Evolutionary conservation across 2,888 invertebrate species (phyloP).

Genomic region (Phyto melanocephala): DNA sequence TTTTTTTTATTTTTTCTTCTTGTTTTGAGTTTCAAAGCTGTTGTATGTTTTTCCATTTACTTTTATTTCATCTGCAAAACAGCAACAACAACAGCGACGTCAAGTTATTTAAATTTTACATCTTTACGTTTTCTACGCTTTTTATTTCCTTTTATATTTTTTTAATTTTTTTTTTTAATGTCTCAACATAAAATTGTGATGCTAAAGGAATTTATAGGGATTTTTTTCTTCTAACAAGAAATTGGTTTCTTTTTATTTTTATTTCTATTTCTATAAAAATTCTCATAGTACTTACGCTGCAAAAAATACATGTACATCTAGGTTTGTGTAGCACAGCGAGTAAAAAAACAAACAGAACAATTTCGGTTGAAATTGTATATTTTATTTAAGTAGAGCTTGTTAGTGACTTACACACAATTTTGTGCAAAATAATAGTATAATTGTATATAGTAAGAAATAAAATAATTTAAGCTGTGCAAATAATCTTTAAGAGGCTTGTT

Average conservation of each 20-base stretch:
- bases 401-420: not conserved
- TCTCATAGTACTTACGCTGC: not conserved
- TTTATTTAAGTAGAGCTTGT: not conserved
- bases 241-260: not conserved
- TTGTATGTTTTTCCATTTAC: not conserved
- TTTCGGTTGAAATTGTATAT: too few relatives aligned
- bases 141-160: slow-evolving; percentile 27
- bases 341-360: not conserved
- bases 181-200: slow-evolving; percentile 37
- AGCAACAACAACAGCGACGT: slow-evolving; percentile 19
- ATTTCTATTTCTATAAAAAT: not conserved
- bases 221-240: slow-evolving; percentile 6
- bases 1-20: not conserved
- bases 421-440: slow-evolving; percentile 1
- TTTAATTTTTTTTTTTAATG: slow-evolving; percentile 17
- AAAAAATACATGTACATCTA: too few relatives aligned
- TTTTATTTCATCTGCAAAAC: slow-evolving; percentile 6
- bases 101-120: slow-evolving; percentile 27
- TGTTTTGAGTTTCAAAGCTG: not conserved
- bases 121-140: slow-evolving; percentile 4
- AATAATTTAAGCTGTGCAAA: too few relatives aligned
- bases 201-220: slow-evolving; percentile 32
- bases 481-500: too few relatives aligned
- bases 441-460: too few relatives aligned
- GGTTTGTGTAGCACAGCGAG: too few relatives aligned